Evolutionary conservation across 2,888 invertebrate genomes (phyloP), one percentile per base, ranked within the genome.

Genomic region (Agrenia bidenticulata): DNA sequence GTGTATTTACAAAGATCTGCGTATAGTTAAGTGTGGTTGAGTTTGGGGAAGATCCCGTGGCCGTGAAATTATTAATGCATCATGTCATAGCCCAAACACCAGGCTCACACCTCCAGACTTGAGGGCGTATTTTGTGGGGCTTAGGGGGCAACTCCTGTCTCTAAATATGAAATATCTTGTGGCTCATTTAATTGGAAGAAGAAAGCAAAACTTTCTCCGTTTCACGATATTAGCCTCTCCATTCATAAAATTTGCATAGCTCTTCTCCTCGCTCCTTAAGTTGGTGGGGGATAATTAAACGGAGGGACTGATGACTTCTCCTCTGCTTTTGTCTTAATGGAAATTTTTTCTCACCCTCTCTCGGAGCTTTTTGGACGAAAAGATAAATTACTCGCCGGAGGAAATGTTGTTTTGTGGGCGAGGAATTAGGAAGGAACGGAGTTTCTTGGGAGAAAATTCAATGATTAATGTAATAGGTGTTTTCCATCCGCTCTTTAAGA

Each of bases 171-270:
- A 45, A 45, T 17, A 17, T 17, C 15, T 19, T 15, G 5, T 15
- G 45, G 45, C 15, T 45, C 45, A 45, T 45, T 45, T 45, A 15
- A 11, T 45, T n/a, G 4, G 15, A 15, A 11, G 32, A 32, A 11
- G 32, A 32, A 32, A 32, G 32, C 32, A 45, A 45, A 45, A 45
- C 21, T 19, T 45, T 45, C 45, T 21, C 45, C 21, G 45, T 21
- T 21, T 15, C 4, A 21, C 7, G 21, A 45, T 45, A 51, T 23
- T 23, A 21, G 21, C 13, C 51, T 23, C 21, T 24, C 24, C 19
- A 7, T 51, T 51, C 51, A 51, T 51, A 51, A 51, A 51, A 51
- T 51, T 51, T 51, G 23, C 51, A 51, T 51, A 51, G 21, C 5
- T 23, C 5, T 23, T 23, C n/a, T n/a, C n/a, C n/a, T n/a, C n/a